These are phyloP conservation scores for Chalcis sispes DNA, from an alignment of 2,888 invertebrate genomes.

Conservation along the genomic window DNA sequence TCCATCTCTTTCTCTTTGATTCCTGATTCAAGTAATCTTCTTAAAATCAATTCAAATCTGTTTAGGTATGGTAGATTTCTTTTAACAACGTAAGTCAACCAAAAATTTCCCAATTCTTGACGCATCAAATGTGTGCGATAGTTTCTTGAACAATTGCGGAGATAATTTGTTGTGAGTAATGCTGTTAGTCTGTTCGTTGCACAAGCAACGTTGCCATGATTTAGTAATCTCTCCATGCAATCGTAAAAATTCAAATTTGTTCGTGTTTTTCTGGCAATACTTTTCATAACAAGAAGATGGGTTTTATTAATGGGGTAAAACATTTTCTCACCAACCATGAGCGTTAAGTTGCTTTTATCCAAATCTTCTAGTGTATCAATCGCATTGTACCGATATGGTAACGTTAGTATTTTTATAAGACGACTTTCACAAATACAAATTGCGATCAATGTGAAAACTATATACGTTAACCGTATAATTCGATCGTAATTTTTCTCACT, in stretches of 20 bases:
- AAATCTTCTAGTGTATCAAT: conserved; percentile 57
- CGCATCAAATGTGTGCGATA: conserved; percentile 53
- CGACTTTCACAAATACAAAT: conserved; percentile 40
- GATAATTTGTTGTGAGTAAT: neutral
- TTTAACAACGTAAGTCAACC: conserved; percentile 57
- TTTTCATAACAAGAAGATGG: neutral
- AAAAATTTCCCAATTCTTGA: conserved; percentile 55
- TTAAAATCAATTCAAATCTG: conserved; percentile 16
- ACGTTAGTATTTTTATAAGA: conserved; percentile 55
- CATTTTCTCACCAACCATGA: conserved; percentile 52
- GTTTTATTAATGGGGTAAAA: conserved; percentile 50
- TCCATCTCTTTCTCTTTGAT: neutral
- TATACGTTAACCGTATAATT: conserved; percentile 55
- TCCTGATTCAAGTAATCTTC: conserved; percentile 23
- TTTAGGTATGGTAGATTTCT: conserved; percentile 52
- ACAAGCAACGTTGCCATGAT: conserved; percentile 49
- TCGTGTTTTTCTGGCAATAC: conserved; percentile 33
- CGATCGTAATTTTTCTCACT: conserved; percentile 34
- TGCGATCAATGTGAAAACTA: conserved; percentile 54
- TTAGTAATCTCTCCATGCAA: conserved; percentile 43
- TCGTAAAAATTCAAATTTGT: conserved; percentile 39
- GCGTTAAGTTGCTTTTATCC: conserved; percentile 48
- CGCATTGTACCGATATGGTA: conserved; percentile 28
- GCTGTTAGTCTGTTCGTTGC: conserved; percentile 11
- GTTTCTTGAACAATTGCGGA: neutral